A percentile compares a stretch with the other conserved stretches of the same genome.
phyloP scores from a whole-genome alignment of 2,797 vertebrate species.

The Spondyliosoma cantharus region DNA sequence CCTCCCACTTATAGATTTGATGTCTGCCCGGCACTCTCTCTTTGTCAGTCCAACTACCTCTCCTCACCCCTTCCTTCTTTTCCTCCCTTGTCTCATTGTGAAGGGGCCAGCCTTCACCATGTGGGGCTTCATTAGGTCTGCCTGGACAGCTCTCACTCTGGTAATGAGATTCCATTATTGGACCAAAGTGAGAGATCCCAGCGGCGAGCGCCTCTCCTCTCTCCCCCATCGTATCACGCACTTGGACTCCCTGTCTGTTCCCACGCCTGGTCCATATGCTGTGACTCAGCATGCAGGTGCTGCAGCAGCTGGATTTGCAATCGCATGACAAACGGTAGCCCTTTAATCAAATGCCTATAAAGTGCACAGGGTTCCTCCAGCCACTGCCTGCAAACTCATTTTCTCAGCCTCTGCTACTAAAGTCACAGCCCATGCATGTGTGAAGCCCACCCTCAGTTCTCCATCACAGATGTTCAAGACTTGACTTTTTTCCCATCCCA shows the following conservation, averaged over 20 bases:
- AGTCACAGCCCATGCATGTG: background rate
- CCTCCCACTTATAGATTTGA: conserved; percentile 75
- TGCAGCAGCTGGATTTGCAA: conserved; percentile 56
- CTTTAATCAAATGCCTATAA: conserved; percentile 51
- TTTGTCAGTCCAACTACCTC: conserved; percentile 51
- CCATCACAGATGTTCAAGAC: conserved; percentile 16
- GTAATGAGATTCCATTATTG: conserved; percentile 82
- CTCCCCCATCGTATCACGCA: conserved; percentile 39
- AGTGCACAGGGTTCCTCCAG: conserved; percentile 7
- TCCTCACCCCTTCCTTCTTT: conserved; percentile 24
- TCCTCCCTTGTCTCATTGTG: conserved; percentile 43
- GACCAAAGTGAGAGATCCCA: conserved; percentile 76
- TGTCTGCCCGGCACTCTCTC: conserved; percentile 53
- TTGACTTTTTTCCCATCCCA: background rate
- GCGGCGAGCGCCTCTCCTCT: conserved; percentile 38
- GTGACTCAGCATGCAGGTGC: conserved; percentile 48
- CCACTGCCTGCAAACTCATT: conserved; percentile 2
- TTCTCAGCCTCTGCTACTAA: conserved; percentile 3
- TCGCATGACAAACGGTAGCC: conserved; percentile 26
- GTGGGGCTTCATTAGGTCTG: conserved; percentile 81
- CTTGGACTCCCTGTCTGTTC: conserved; percentile 40
- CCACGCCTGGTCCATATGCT: conserved; percentile 39
- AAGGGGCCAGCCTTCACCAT: conserved; percentile 61
- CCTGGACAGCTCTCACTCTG: conserved; percentile 76
- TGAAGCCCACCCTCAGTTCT: background rate